Base-by-base conservation (phyloP, 2,797 vertebrate species). In the Gobionotothen gibberifrons region DNA sequence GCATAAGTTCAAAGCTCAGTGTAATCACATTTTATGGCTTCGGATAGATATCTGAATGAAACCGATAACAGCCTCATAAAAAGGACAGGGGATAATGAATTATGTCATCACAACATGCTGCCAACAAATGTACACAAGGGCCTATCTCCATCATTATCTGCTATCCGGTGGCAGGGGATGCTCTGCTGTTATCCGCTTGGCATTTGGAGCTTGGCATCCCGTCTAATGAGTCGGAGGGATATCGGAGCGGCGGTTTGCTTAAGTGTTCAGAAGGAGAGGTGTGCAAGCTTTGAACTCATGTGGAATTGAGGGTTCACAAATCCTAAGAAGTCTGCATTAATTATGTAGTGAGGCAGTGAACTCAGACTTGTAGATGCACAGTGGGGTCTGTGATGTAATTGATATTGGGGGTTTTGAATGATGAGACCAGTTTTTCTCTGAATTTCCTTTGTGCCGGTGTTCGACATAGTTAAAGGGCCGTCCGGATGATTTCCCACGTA, bases 1-100 rank as follows among this genome's bases (percentile, higher is more conserved):
- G 64, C 53, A 32, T 26, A 67, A 79, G 85, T 87, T 91, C 84
- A 88, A 88, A 90, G 86, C 85, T 86, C 69, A 76, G 64, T 61
- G 66, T 90, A 84, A 91, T 90, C 89, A 87, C 82, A 69, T 87
- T 86, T 86, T 84, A 89, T 85, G 85, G 56, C 26, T 85, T 87
- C 73, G 75, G 75, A 85, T 79, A 83, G 81, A 85, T 80, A 87
- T 88, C 85, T 81, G 81, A 88, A 87, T 81, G 66, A 84, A 83
- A 87, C 42, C 56, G 85, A 91, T 91, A 90, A 90, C 70, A 57
- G 80, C 68, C 71, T 79, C 73, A 84, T 87, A 85, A 89, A 92
- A 85, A 75, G 85, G 66, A 77, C 29, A 69, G 54, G 54, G 69
- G 81, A 66, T 89, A 86, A 88, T 92, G 89, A 92, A 91, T 89